Base-by-base conservation (phyloP, 53 echinoderm and acorn worm species). In the Apostichopus leukothele region DNA sequence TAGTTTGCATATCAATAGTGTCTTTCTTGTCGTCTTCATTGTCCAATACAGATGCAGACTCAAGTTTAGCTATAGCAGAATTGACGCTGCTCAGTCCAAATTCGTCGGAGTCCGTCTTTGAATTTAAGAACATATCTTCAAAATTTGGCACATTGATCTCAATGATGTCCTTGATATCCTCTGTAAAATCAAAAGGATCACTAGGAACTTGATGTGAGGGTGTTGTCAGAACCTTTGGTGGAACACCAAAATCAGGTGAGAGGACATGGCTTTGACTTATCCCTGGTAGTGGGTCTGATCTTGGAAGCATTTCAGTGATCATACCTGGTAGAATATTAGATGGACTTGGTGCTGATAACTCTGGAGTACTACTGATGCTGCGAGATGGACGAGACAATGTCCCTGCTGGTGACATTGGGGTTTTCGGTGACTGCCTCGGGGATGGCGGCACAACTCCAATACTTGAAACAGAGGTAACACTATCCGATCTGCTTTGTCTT, bases 381-480 rank as follows among this genome's bases (percentile, higher is more conserved):
- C 89, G 89, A 26, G 92, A 92, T 83, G 85, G 85, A 20, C 85
- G 57, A 60, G 67, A 60, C 21, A 55, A 22, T 5, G 85, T 60
- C 55, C 20, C 63, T 20, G 84, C 60, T 13, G 84, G 84, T 26
- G 87, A 86, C 73, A 77, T 86, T 74, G 92, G 92, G 1, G 92
- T 92, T 53, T 91, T 93, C 26, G 93, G 93, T 27, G 91, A 91
- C 79, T 93, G 93, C 25, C 90, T 91, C 5, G 84, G 84, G 6
- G 84, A 84, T 84, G 84, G 84, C 26, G 84, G 53, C 50, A 76
- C 52, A 13, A 90, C 86, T 53, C 94, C 79, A 39, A 89, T 74
- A n/a, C 96, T 93, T 18, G 92, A 94, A 67, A 90, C 90, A 18
- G 96, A 96, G 75, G 95, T 93, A 39, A 92, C 91, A 88, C 96